Evolutionary conservation across 2,888 invertebrate genomes (phyloP).

Genomic region (Cylindroiulus punctatus): DNA sequence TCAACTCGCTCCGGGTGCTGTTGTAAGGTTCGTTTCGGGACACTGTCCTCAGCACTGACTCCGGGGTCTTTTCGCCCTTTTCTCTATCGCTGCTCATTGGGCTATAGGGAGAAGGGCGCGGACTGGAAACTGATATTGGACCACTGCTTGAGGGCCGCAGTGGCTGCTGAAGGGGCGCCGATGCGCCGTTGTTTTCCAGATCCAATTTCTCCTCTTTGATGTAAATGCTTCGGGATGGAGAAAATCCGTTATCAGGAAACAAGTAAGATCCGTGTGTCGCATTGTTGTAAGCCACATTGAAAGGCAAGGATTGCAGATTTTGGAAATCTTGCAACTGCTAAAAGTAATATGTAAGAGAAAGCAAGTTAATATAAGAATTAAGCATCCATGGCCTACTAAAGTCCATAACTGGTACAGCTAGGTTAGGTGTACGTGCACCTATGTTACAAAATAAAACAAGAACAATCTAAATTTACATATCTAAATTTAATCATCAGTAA

Average conservation of each 20-base stretch:
- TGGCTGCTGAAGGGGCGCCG: conserved; percentile 19
- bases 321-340: conserved; percentile 39
- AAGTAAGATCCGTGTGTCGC: conserved; percentile 25
- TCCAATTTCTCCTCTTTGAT: conserved; percentile 26
- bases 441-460: no score
- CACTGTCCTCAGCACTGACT: conserved; percentile 3
- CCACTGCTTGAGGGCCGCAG: conserved; percentile 14
- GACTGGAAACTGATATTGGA: background rate
- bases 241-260: conserved; percentile 47
- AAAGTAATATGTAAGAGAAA: no score
- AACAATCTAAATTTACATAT: no score
- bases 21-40: conserved; percentile 23
- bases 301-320: conserved; percentile 46
- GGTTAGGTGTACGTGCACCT: no score
- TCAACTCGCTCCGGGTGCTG: background rate
- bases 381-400: no score
- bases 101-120: conserved; percentile 31
- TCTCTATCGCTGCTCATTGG: conserved; percentile 23
- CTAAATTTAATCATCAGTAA: no score
- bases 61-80: conserved; percentile 16
- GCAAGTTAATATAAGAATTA: no score
- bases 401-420: no score
- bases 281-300: conserved; percentile 46
- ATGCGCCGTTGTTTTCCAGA: background rate
- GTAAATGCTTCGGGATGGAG: background rate